Base-by-base conservation (phyloP, 2,888 invertebrate species). In the Neoitamus cyanurus region DNA sequence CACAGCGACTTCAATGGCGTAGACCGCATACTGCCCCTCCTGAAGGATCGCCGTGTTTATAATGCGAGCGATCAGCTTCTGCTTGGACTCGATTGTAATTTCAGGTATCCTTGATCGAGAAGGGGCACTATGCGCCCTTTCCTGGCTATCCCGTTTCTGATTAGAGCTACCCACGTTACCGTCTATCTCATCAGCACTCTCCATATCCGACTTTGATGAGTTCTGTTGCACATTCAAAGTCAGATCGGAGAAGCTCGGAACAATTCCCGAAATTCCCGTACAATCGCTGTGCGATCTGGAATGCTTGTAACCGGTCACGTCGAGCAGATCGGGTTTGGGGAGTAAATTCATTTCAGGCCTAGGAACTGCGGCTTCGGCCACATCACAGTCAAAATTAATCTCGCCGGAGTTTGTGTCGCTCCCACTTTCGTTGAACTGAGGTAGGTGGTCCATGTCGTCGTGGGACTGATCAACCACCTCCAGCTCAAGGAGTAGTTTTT, bases 21-120 rank as follows among this genome's bases (percentile, higher is more conserved):
- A 98, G 84, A 97, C 96, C 0, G 97, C 97, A 89, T 96, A 97
- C 0, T 96, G 94, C 88, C 96, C 95, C 0, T 97, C 96, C 87
- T 95, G 95, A 87, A 97, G 84, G n/a, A 88, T 88, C 0, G 88
- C 88, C 3, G 88, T 87, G 73, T 88, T 88, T 3, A 88, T 87
- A 9, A 88, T 88, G 86, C 87, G 87, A 6, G 88, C 87, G 1
- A 83, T 78, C 11, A 88, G 15, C 70, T 86, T 86, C 42, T 85
- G 87, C 28, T 86, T 82, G 1, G 34, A 68, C 3, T 85, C 84
- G 4, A 85, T 36, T 82, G 68, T 80, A 34, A 84, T 85, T 68
- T 86, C 85, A n/a, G 83, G 85, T 34, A 72, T 36, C n/a, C 84
- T 83, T 7, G 73, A 15, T 37, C 83, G 42, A 31, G 85, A 70